A percentile compares a stretch with the other conserved stretches of the same genome.
Evolutionary conservation across 2,888 invertebrate genomes (phyloP).

Genomic region (Protodeltote pygarga): DNA sequence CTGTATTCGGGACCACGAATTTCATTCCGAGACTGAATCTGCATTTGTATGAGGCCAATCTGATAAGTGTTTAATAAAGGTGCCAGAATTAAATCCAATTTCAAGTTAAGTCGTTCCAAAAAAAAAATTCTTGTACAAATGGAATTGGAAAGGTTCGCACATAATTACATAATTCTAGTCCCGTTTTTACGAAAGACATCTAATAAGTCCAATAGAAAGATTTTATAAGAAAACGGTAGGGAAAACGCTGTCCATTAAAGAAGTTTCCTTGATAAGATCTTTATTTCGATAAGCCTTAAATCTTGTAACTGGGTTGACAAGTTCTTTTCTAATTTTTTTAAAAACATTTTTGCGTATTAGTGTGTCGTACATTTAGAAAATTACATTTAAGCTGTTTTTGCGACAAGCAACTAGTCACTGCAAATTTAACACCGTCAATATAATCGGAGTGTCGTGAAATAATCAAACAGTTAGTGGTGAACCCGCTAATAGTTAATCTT

Average conservation of each 20-base stretch:
- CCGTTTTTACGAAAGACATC: neutral
- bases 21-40: conserved; percentile 30
- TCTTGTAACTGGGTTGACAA: too few relatives aligned
- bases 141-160: conserved; percentile 16
- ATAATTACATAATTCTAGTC: conserved; percentile 17
- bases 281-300: too few relatives aligned
- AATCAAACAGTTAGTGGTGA: too few relatives aligned
- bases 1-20: conserved; percentile 43
- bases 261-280: too few relatives aligned
- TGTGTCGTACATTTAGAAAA: too few relatives aligned
- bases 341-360: too few relatives aligned
- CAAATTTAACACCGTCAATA: too few relatives aligned
- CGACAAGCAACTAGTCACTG: too few relatives aligned
- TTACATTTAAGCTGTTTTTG: too few relatives aligned
- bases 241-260: conserved; percentile 3
- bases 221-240: conserved; percentile 2
- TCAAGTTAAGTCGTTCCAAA: conserved; percentile 23
- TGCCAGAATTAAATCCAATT: conserved; percentile 21
- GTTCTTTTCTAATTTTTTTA: too few relatives aligned
- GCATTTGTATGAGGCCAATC: conserved; percentile 30
- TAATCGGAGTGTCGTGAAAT: too few relatives aligned
- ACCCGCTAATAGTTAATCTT: too few relatives aligned
- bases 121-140: conserved; percentile 6
- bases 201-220: neutral
- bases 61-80: conserved; percentile 24